phyloP scores from a whole-genome alignment of 2,113 vertebrate species.

The Eira barbara region DNA sequence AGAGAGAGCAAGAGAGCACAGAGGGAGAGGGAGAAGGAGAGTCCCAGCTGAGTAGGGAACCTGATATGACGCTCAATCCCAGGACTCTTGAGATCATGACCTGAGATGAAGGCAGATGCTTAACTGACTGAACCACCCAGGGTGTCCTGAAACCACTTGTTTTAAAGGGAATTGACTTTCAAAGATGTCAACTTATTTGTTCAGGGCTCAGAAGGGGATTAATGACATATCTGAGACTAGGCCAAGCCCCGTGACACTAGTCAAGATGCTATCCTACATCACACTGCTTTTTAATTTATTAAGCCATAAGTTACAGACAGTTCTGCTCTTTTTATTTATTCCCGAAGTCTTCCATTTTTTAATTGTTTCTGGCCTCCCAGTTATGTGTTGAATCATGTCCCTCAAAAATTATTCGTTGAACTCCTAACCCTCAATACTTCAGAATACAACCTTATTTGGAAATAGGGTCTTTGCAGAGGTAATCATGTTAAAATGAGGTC shows the following conservation, averaged over 20 bases:
- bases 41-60: not conserved
- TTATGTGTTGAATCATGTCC: not conserved
- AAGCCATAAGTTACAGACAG: not conserved
- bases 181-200: not conserved
- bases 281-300: not conserved
- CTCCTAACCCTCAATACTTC: not conserved
- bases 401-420: not conserved
- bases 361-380: not conserved
- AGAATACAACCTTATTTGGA: constrained; percentile 6
- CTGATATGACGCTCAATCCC: not conserved
- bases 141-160: not conserved
- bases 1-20: not conserved
- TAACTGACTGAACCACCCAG: not conserved
- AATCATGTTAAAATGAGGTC: not conserved
- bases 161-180: not conserved
- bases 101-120: not conserved
- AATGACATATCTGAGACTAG: not conserved
- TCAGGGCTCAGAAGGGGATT: not conserved
- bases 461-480: not conserved
- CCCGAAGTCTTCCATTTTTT: not conserved
- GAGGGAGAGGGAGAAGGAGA: not conserved
- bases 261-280: not conserved
- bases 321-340: not conserved
- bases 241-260: not conserved
- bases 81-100: not conserved